Evolutionary conservation across 2,797 vertebrate genomes (phyloP), one percentile per base, ranked within the genome.

Genomic region (Cynopterus sphinx): DNA sequence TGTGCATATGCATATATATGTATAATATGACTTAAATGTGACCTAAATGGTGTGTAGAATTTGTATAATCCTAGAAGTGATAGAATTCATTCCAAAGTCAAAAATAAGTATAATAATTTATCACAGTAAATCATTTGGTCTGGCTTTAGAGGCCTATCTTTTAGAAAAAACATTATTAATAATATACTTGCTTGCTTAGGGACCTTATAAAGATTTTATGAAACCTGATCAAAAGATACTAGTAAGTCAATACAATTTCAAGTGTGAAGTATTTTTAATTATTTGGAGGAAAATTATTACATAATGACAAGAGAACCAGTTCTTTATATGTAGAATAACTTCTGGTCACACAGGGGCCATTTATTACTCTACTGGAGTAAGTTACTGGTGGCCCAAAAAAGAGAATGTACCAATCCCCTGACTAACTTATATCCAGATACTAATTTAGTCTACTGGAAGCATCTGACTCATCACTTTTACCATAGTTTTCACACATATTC

Each of bases 401-500:
- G 49, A 9, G 43, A 91, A 53, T 19, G 59, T 46, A 31, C 15
- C 49, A 73, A 70, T 1, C 51, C 59, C 77, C 3, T 33, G 43
- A 53, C 51, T 67, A 82, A 74, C 41, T 67, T 46, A 28, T 7
- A 6, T 1, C 13, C 55, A 86, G 73, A 87, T 43, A 93, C 19
- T 53, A 82, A 95, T 53, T 88, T 59, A 46, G 53, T 33, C 83
- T 81, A 63, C 87, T 53, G 84, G 57, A 94, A 96, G 46, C 90
- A 75, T 57, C 84, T 88, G 78, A 85, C 22, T 94, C 91, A 39
- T 89, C 77, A 26, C 28, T 55, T 73, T 95, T 63, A 79, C 94
- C 79, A 31, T 12, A 39, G 87, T 61, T 78, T 93, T 93, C 90
- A 79, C 82, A 68, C 73, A 49, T 87, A 95, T 31, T 94, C 85